Base-by-base conservation (phyloP, 2,113 vertebrate genomes). In the Megaptera novaeangliae region DNA sequence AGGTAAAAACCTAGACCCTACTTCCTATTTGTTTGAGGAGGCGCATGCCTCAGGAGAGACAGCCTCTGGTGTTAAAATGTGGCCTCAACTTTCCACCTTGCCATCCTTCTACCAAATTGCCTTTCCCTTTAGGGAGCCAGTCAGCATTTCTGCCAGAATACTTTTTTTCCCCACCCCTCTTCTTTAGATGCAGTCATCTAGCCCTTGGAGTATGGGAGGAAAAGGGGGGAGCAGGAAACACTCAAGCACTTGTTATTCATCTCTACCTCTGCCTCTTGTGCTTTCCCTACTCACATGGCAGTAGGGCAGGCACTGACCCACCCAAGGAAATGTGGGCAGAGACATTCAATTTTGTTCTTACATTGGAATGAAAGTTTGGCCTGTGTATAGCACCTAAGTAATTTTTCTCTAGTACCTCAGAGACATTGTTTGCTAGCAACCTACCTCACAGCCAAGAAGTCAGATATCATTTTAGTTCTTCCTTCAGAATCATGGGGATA, bases 341-440 rank as follows among this genome's bases (percentile, higher is more conserved):
- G 29, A 63, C 29, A 75, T 59, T 64, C 85, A 31, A 75, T 90
- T 91, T 93, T 68, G 31, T 46, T 95, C 75, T 81, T 72, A 77
- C 46, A 41, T 20, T 63, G 66, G 91, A 75, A 93, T 93, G 44
- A 88, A 63, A 66, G 57, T 88, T 72, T 92, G 61, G 21, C 66
- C 61, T 93, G 8, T 66, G 27, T 25, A 59, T 23, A 91, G 66
- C 27, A 83, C 61, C 17, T 78, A 94, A 93, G 88, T 92, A 78
- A 85, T 85, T 93, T 91, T 80, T 29, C 68, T 89, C 86, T 63
- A 66, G 59, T 36, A 89, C 25, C 81, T 78, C 59, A 74, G 95
- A 95, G 59, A 91, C 41, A 39, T 12, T 96, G 64, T 93, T 95
- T 97, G 81, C 94, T 93, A 95, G 81, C 71, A 97, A 95, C 92